phyloP scores from a whole-genome alignment of 2,797 vertebrate species.

The Eulemur rubriventer region DNA sequence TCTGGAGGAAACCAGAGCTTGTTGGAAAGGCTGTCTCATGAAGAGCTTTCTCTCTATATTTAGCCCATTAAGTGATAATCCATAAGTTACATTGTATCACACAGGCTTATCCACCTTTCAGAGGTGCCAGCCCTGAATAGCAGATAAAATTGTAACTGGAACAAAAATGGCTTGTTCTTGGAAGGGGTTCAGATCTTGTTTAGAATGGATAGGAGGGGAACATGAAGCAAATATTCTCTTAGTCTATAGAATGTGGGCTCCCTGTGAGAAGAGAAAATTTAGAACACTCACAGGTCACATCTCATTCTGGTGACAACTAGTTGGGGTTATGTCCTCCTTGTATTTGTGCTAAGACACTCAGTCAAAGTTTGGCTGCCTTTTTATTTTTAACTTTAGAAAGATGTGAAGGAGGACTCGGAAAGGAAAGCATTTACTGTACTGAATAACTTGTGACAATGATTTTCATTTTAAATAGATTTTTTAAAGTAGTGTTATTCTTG shows the following conservation, averaged over 20 bases:
- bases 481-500: constrained; percentile 45
- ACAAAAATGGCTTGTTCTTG: constrained; percentile 46
- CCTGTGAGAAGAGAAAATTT: constrained; percentile 61
- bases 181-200: constrained; percentile 47
- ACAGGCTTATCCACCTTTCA: neutral
- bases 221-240: constrained; percentile 42
- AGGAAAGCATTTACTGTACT: constrained; percentile 19
- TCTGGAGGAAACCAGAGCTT: neutral
- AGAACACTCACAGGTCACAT: constrained; percentile 37
- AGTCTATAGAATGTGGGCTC: neutral
- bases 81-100: neutral
- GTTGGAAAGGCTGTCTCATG: neutral
- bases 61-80: neutral
- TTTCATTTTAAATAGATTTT: constrained; percentile 62
- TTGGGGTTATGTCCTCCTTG: constrained; percentile 8
- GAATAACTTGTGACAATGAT: constrained; percentile 55
- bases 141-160: constrained; percentile 38
- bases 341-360: constrained; percentile 17
- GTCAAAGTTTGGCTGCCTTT: constrained; percentile 11
- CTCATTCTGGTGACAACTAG: constrained; percentile 11
- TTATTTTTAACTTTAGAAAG: constrained; percentile 58
- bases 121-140: neutral
- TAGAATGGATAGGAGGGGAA: neutral
- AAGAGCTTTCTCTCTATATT: constrained; percentile 18
- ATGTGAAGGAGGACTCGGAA: constrained; percentile 10